Evolutionary conservation across 53 echinoderm and acorn worm genomes (phyloP), one percentile per base, ranked within the genome.

Genomic region (Paracentrotus lividus): DNA sequence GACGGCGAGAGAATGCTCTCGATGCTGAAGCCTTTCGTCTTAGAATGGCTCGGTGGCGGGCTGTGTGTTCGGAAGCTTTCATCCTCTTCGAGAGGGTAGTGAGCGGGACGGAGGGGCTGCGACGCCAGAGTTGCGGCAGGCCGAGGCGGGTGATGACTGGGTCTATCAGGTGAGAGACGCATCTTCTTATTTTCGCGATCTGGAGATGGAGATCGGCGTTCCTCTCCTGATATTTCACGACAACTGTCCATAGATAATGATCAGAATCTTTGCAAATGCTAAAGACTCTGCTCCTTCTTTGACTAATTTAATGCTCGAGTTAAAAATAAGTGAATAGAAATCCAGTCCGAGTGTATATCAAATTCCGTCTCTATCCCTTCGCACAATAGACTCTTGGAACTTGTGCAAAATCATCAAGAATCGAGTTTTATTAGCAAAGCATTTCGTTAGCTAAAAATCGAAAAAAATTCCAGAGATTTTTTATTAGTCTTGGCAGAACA

Each of bases 1-100:
- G 69, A 49, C 45, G 90, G 92, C 3, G 81, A 78, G 23, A 92
- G 92, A 26, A 92, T 92, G 92, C 92, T 92, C 81, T 92, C 92
- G 92, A 92, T 92, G 21, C 92, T 92, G 81, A 92, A 92, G 13
- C 51, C 92, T 27, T 92, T 92, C 56, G 77, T 8, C 10, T 29
- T 49, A 15, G 81, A 56, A 8, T 81, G 77, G 36, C 44, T 44
- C 40, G 76, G 77, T 42, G 92, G 92, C 24, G 92, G 61, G 92
- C 60, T 77, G 81, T 33, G 77, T 27, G 52, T 26, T 5, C 81
- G 56, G 38, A 38, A 33, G 49, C 24, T 5, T 1, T 68, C 91
- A 0, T 92, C 78, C 0, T 78, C 92, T n/a, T 57, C 92, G 14
- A 16, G 45, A 14, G 90, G 47, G 90, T 92, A 92, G 38, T 59